Evolutionary conservation across 2,797 vertebrate genomes (phyloP).

Genomic region (Momotus momota): DNA sequence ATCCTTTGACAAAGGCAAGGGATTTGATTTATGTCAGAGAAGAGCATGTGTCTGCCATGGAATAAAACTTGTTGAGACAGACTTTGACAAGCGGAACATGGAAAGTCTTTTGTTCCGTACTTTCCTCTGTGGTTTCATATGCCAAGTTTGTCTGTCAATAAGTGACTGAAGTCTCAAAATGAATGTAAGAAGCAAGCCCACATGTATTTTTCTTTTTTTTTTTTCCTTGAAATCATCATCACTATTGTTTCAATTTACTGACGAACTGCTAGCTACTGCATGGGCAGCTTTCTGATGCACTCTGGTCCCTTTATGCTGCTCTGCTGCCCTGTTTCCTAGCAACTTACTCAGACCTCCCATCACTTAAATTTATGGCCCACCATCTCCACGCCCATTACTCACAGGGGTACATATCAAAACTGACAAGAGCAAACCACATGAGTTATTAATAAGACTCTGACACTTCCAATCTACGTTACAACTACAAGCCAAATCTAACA

Average conservation of each 20-base stretch:
- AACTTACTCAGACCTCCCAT: constrained; percentile 79
- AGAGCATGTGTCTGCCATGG: constrained; percentile 7
- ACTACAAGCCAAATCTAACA: not conserved
- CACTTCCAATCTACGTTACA: not conserved
- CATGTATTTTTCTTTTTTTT: not conserved
- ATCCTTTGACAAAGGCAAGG: not conserved
- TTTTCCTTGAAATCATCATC: not conserved
- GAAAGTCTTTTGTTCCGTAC: constrained; percentile 22
- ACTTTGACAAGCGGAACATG: constrained; percentile 27
- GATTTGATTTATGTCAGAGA: constrained; percentile 22
- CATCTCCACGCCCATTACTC: constrained; percentile 73
- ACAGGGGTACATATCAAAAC: constrained; percentile 46
- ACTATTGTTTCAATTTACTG: not conserved
- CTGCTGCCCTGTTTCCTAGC: constrained; percentile 79
- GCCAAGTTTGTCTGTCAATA: not conserved
- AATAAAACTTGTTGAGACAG: constrained; percentile 29
- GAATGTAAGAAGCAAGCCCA: not conserved
- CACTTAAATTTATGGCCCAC: constrained; percentile 76
- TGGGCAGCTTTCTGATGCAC: constrained; percentile 58
- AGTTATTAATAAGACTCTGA: constrained; percentile 15
- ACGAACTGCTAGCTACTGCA: constrained; percentile 61
- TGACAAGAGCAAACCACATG: constrained; percentile 40
- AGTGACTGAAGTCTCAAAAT: not conserved
- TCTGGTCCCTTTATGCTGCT: constrained; percentile 45
- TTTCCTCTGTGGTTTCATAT: not conserved